Evolutionary conservation across 2,113 vertebrate genomes (phyloP).

Genomic region (Tychaedon coryphoeus): DNA sequence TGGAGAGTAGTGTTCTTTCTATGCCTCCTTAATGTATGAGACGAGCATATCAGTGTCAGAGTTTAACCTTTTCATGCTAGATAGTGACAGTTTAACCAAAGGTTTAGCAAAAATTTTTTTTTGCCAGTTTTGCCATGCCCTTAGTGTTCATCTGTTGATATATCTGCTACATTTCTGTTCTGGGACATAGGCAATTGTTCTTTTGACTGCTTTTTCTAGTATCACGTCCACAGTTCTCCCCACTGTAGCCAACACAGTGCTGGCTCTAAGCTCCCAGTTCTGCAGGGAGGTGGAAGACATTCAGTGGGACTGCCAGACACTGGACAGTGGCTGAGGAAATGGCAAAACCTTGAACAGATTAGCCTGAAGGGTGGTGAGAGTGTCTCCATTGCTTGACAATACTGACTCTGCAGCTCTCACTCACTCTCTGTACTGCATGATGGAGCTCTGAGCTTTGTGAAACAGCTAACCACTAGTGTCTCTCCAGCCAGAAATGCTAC

Average conservation of each 20-base stretch:
- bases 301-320: not conserved
- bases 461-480: not conserved
- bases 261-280: not conserved
- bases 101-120: not conserved
- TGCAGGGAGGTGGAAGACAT: not conserved
- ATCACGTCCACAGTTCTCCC: not conserved
- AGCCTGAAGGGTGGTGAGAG: not conserved
- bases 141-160: not conserved
- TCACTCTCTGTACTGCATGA: not conserved
- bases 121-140: not conserved
- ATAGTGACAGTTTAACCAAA: not conserved
- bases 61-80: not conserved
- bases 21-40: not conserved
- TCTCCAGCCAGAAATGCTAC: not conserved
- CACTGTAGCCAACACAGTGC: fast-evolving
- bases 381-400: not conserved
- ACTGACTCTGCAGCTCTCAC: not conserved
- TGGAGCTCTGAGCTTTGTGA: not conserved
- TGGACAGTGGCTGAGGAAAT: not conserved
- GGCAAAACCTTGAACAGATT: not conserved
- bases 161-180: not conserved
- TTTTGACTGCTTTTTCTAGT: not conserved
- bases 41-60: not conserved
- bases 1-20: not conserved
- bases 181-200: not conserved